Evolutionary conservation across 1,140 invertebrate genomes (phyloP), one percentile per base, ranked within the genome.

Genomic region (Habropoda laboriosa): DNA sequence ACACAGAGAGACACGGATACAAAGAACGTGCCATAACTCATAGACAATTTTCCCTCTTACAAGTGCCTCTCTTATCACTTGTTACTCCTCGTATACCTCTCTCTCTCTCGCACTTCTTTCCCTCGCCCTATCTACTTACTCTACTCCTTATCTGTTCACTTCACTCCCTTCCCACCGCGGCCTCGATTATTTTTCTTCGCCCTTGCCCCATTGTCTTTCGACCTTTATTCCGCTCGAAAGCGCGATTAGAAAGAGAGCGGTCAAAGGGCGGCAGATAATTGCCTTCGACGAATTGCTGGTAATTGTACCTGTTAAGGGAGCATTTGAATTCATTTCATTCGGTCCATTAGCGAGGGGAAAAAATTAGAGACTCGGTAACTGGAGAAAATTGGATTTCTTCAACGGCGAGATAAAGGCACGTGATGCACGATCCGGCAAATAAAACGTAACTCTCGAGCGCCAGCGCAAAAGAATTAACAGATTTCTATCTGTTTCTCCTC

Each of bases 291-390:
- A 53, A 35, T 51, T 35, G 12, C 32, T 3, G 32, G n/a, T 35
- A 68, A 35, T 53, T 68, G 30, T 53, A 68, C 16, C n/a, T 68
- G 47, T 49, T 51, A 38, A 51, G 18, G 21, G 66, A n/a, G 27
- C 21, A 35, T 68, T 51, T 24, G 32, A 68, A 68, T 68, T 68
- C n/a, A 68, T 68, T 68, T 51, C 8, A 51, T 53, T 68, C 47
- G 18, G 18, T 0, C 12, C 63, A 30, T 66, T 66, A 47, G 18
- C 27, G 10, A 32, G 42, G 32, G 42, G n/a, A n/a, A 66, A 30
- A 66, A 66, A 66, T 66, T 47, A 47, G 42, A n/a, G 27, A 13
- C 6, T 18, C 10, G 42, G 63, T 13, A 47, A 66, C n/a, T 47
- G 47, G 27, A 30, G 63, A 2, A 27, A 47, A 32, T 66, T 66